Conservation (phyloP, 2,888 invertebrate genomes). For the Buathra laborator region DNA sequence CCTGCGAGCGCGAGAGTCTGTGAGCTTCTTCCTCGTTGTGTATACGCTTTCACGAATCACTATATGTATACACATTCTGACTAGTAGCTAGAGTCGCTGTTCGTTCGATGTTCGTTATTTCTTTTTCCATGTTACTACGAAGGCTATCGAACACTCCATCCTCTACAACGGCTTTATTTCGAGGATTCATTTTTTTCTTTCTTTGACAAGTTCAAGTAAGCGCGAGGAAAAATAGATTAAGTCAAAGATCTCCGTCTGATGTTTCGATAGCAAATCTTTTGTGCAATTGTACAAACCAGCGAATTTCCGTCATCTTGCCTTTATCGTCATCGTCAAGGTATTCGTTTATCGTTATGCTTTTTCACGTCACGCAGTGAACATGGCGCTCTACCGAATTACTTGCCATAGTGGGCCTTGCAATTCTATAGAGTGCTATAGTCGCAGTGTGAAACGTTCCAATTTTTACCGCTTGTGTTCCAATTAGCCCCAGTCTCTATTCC, state of each 20-base stretch:
- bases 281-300: too few relatives aligned
- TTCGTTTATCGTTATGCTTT: too few relatives aligned
- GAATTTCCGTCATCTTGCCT: too few relatives aligned
- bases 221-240: conserved; percentile 4
- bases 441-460: too few relatives aligned
- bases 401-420: too few relatives aligned
- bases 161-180: background rate
- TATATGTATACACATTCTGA: background rate
- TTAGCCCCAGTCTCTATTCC: too few relatives aligned
- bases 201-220: background rate
- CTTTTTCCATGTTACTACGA: background rate
- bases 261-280: too few relatives aligned
- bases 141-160: background rate
- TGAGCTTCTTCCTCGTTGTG: background rate
- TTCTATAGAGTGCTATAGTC: too few relatives aligned
- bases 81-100: background rate
- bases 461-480: too few relatives aligned
- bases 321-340: too few relatives aligned
- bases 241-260: background rate
- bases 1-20: background rate
- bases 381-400: too few relatives aligned
- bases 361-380: too few relatives aligned
- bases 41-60: background rate
- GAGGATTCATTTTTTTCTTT: conserved; percentile 23
- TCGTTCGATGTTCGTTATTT: background rate